A percentile compares a stretch with the other conserved stretches of the same genome.
Evolutionary conservation across 2,797 vertebrate species (phyloP).

Genomic region (Enteromius paludinosus): DNA sequence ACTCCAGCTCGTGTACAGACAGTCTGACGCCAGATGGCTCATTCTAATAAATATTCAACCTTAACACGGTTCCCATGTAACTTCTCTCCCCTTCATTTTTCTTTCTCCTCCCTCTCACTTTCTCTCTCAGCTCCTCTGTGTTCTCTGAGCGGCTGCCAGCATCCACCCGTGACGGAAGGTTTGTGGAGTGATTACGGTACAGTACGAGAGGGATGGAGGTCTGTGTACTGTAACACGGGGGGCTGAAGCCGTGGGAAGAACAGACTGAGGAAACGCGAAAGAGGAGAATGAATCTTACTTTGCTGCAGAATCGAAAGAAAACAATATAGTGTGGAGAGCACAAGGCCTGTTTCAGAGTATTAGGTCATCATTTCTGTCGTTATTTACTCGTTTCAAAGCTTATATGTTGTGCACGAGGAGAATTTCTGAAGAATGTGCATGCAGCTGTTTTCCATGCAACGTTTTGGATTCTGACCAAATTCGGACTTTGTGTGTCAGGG

Average conservation of each 20-base stretch:
- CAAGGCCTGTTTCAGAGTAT: not conserved
- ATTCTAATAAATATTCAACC: constrained; percentile 99
- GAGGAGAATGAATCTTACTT: constrained; percentile 72
- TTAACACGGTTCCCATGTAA: constrained; percentile 99
- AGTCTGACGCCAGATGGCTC: constrained; percentile 99
- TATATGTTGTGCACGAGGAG: too few species aligned
- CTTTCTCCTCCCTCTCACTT: constrained; percentile 61
- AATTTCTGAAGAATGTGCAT: not conserved
- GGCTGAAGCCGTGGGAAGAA: constrained; percentile 14
- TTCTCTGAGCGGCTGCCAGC: constrained; percentile 90
- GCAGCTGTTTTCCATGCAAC: not conserved
- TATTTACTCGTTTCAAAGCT: not conserved
- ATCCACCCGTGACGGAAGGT: constrained; percentile 94
- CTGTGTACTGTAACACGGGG: constrained; percentile 17
- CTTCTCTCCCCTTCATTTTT: constrained; percentile 74
- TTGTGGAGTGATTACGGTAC: constrained; percentile 98
- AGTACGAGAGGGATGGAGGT: constrained; percentile 77
- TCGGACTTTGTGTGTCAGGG: not conserved
- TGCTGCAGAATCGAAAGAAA: not conserved
- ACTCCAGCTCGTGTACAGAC: constrained; percentile 92
- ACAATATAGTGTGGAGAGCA: not conserved
- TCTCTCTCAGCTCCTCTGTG: constrained; percentile 48
- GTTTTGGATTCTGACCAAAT: not conserved
- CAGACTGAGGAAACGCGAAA: constrained; percentile 1
- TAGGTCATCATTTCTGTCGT: not conserved